Percentiles rank a stretch among this genome's conserved stretches.
These are phyloP conservation scores for Plestiodon gilberti DNA, from an alignment of 2,113 vertebrate species.

Conservation along the genomic window DNA sequence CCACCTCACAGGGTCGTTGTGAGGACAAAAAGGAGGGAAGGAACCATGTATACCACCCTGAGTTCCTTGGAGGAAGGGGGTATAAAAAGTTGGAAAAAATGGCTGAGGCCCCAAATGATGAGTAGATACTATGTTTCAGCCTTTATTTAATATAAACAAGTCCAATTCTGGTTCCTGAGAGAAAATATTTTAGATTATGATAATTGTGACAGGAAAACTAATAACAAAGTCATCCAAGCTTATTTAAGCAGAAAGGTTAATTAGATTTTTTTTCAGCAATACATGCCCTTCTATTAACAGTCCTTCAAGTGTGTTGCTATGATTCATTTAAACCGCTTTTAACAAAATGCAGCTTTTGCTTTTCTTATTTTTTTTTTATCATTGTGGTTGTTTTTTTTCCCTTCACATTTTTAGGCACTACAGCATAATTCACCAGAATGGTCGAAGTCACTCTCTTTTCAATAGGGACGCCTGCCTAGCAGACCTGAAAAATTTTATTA, in stretches of 20 bases:
- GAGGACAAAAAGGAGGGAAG: no score
- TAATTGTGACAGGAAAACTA: conserved; percentile 40
- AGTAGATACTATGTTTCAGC: conserved; percentile 27
- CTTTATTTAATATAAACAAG: conserved; percentile 21
- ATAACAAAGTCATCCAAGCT: neutral
- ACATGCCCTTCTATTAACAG: neutral
- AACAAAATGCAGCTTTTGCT: conserved; percentile 8
- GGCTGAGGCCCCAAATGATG: conserved; percentile 17
- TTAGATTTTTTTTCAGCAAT: conserved; percentile 32
- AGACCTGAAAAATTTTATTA: conserved; percentile 7
- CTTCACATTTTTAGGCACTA: conserved; percentile 24
- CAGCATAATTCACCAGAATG: neutral
- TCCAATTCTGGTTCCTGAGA: conserved; percentile 25
- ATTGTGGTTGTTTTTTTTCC: conserved; percentile 12
- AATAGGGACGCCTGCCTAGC: conserved; percentile 2
- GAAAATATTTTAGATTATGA: neutral
- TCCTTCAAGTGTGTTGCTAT: conserved; percentile 18
- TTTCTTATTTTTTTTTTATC: neutral
- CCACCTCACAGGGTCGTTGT: no score
- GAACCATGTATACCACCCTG: no score
- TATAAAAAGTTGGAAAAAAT: no score
- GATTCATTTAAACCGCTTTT: conserved; percentile 45
- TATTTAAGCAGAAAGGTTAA: conserved; percentile 28
- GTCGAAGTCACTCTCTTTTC: conserved; percentile 21
- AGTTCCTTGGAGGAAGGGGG: no score